These are phyloP conservation scores for Arnoldichthys spilopterus DNA, from an alignment of 2,797 vertebrate species.

Conservation along the genomic window DNA sequence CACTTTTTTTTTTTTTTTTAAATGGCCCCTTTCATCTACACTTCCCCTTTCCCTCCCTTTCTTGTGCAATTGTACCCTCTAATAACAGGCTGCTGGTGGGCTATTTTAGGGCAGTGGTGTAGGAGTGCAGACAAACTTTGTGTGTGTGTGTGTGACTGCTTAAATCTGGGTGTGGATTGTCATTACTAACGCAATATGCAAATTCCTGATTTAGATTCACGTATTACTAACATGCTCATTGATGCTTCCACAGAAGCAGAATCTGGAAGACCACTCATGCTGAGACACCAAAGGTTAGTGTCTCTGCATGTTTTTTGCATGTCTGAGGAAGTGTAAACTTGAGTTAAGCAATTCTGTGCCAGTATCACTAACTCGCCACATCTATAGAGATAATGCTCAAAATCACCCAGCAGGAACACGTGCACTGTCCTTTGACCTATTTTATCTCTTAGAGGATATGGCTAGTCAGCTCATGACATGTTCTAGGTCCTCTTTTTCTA, in stretches of 20 bases:
- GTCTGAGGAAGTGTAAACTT: not conserved
- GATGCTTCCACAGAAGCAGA: not conserved
- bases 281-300: not conserved
- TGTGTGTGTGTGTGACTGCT: not conserved
- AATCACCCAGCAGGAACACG: not conserved
- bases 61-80: not conserved
- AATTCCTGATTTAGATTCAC: not conserved
- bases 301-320: not conserved
- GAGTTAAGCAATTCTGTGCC: not conserved
- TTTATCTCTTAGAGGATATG: not conserved
- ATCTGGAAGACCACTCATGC: not conserved
- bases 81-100: constrained; percentile 22
- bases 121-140: not conserved
- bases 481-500: not conserved
- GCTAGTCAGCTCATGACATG: not conserved
- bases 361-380: not conserved
- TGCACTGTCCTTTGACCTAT: constrained; percentile 6
- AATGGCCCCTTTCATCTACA: not conserved
- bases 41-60: not conserved
- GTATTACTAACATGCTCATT: not conserved
- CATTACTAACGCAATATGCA: not conserved
- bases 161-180: not conserved
- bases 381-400: constrained; percentile 10
- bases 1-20: no score
- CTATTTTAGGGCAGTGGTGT: constrained; percentile 30